Conservation (phyloP, 2,113 vertebrate genomes). For the Atractosteus spatula region DNA sequence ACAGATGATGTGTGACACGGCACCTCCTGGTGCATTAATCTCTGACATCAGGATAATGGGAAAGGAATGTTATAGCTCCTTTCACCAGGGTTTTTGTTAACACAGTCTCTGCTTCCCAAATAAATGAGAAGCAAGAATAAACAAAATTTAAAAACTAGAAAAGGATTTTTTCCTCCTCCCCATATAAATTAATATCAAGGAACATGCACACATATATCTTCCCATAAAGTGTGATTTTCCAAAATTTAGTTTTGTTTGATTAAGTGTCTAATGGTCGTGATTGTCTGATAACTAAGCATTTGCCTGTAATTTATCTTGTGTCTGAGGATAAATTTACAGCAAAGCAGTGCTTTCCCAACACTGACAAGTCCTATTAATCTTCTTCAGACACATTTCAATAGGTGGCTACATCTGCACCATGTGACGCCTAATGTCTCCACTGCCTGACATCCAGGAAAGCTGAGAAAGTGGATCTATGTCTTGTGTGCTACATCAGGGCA, state of each 20-base stretch:
- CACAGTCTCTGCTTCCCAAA: no score
- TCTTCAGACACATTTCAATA: slow-evolving; percentile 86
- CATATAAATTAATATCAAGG: background rate
- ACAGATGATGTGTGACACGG: no score
- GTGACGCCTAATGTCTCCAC: slow-evolving; percentile 70
- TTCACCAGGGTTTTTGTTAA: no score
- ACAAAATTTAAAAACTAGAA: no score
- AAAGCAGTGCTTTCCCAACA: slow-evolving; percentile 78
- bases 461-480: slow-evolving; percentile 2
- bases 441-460: slow-evolving; percentile 52
- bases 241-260: slow-evolving; percentile 62
- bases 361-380: slow-evolving; percentile 88
- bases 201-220: background rate
- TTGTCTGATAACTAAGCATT: slow-evolving; percentile 80
- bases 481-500: background rate
- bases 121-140: no score
- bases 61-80: no score
- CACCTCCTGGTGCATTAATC: no score
- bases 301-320: slow-evolving; percentile 84
- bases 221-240: background rate
- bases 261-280: slow-evolving; percentile 80
- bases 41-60: no score
- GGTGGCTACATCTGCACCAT: slow-evolving; percentile 73
- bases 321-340: slow-evolving; percentile 78
- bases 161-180: no score